phyloP scores from a whole-genome alignment of 1,140 invertebrate species.

The Zaprionus inermis region DNA sequence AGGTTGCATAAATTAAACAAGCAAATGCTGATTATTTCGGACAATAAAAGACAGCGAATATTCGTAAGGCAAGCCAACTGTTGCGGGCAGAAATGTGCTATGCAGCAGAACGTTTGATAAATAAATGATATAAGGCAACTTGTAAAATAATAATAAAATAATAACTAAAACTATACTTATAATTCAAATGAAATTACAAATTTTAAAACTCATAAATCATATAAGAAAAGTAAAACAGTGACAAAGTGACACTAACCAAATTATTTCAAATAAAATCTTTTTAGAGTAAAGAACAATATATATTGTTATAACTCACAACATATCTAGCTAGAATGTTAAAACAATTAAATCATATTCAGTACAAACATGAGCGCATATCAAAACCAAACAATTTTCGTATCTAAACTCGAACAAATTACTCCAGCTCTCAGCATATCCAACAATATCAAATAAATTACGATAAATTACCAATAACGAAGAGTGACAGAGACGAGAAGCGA shows the following conservation, averaged over 20 bases:
- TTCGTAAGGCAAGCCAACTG: neutral
- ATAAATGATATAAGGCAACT: no score
- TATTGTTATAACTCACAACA: neutral
- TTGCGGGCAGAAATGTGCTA: neutral
- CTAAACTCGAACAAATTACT: neutral
- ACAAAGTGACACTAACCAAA: neutral
- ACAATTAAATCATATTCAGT: neutral
- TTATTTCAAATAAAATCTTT: neutral
- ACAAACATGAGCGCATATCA: conserved; percentile 23
- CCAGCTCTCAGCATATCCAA: conserved; percentile 11
- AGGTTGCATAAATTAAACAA: conserved; percentile 1
- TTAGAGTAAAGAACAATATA: neutral
- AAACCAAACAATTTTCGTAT: conserved; percentile 5
- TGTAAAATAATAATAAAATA: neutral
- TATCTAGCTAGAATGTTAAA: conserved; percentile 4
- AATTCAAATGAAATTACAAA: neutral
- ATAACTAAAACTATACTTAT: neutral
- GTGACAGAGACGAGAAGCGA: conserved; percentile 19
- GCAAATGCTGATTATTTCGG: neutral
- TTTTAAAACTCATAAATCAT: neutral
- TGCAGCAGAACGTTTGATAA: neutral
- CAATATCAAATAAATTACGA: conserved; percentile 22
- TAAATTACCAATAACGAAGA: conserved; percentile 19
- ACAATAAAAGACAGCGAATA: neutral
- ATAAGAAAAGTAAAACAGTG: neutral